A percentile compares a stretch with the other conserved stretches of the same genome.
Conservation (phyloP, 2,113 vertebrate genomes). For the Urocitellus parryii region DNA sequence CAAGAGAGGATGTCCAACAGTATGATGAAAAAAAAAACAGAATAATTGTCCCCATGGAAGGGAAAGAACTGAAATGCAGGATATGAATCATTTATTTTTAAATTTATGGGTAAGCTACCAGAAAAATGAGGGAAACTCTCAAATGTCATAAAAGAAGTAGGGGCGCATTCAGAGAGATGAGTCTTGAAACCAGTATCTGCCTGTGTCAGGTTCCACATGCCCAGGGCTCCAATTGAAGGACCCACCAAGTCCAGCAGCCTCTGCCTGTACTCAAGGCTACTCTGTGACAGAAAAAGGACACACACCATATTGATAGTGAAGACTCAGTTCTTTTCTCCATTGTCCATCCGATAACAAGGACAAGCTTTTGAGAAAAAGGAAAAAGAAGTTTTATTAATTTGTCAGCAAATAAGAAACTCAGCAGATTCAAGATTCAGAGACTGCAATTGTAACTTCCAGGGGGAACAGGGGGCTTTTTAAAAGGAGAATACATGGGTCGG, state of each 20-base stretch:
- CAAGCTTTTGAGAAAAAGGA: no score
- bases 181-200: not conserved
- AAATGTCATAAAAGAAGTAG: not conserved
- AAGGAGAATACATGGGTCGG: no score
- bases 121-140: not conserved
- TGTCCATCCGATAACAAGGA: no score
- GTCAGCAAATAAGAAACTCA: no score
- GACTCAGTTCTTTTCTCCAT: no score
- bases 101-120: not conserved
- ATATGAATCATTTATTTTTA: not conserved
- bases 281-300: not conserved
- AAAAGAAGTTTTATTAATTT: no score
- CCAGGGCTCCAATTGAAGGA: not conserved
- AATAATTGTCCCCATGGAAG: not conserved
- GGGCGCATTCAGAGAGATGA: not conserved
- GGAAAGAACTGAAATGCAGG: not conserved
- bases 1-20: not conserved
- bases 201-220: not conserved
- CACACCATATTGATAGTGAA: no score
- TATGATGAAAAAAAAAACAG: not conserved
- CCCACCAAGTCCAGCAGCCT: not conserved
- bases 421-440: no score
- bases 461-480: no score
- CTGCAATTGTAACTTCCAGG: no score
- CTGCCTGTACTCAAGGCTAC: not conserved